Evolutionary conservation across 2,888 invertebrate genomes (phyloP), one percentile per base, ranked within the genome.

Genomic region (Amphipyra berbera): DNA sequence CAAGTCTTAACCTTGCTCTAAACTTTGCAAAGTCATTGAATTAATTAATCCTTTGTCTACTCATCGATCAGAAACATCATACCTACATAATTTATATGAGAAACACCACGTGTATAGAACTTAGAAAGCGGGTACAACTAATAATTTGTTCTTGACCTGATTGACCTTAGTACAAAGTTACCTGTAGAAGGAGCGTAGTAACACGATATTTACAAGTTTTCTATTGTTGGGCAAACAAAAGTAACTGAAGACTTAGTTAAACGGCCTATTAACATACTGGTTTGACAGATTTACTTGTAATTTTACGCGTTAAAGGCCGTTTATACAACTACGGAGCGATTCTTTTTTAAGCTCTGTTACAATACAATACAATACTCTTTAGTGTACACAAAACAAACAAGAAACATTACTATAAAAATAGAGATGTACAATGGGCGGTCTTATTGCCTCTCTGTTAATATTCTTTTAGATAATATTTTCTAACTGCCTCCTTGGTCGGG

Each of bases 61-160:
- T n/a, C 54, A 76, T 78, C 78, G 76, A 76, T 65, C 56, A 54
- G 50, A 50, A 30, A 59, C 27, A 15, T 40, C 33, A 58, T 76
- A n/a, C n/a, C n/a, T n/a, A 56, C 48, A 78, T 78, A 73, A 68
- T 78, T 60, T 46, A 73, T 78, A 46, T 61, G 73, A 38, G 76
- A 66, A 68, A 14, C 38, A 47, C 38, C 79, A 58, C 35, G 30
- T 71, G 67, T 42, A n/a, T n/a, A 10, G n/a, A 44, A 12, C 33
- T 38, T 27, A 52, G 63, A 62, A 57, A 62, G 44, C 9, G 13
- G 45, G 13, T 52, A n/a, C n/a, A 41, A 8, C 15, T 41, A 55
- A 54, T 54, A 30, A 21, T 37, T 45, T 21, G 62, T 1, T 73
- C 54, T 57, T 73, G 70, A 70, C 74, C 57, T 2, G 7, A n/a